Evolutionary conservation across 2,888 invertebrate genomes (phyloP).

Genomic region (Serrognathus titanus): DNA sequence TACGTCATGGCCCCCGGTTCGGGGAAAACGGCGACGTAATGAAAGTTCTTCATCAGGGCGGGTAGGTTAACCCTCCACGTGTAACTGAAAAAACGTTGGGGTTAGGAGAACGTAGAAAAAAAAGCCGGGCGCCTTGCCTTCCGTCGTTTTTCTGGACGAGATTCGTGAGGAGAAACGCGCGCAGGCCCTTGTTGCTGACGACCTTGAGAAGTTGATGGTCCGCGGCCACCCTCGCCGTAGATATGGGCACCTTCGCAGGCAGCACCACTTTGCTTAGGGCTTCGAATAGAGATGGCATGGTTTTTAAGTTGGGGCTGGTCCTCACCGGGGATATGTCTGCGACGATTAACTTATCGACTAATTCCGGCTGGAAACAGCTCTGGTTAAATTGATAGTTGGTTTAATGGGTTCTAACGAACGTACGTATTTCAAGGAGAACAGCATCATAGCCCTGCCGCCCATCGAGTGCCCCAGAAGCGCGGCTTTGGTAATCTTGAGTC

Average conservation of each 20-base stretch:
- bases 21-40: slow-evolving; percentile 66
- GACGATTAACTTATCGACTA: slow-evolving; percentile 65
- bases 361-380: slow-evolving; percentile 50
- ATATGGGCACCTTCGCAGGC: slow-evolving; percentile 60
- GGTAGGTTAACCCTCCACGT: slow-evolving; percentile 81
- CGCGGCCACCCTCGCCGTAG: slow-evolving; percentile 65
- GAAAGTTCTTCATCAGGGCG: slow-evolving; percentile 65
- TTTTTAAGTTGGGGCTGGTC: slow-evolving; percentile 58
- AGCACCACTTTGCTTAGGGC: slow-evolving; percentile 63
- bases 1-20: slow-evolving; percentile 37
- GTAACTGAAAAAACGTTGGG: slow-evolving; percentile 44
- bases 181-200: slow-evolving; percentile 58
- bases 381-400: neutral
- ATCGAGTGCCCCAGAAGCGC: slow-evolving; percentile 87
- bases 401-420: slow-evolving; percentile 22
- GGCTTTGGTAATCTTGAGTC: slow-evolving; percentile 61
- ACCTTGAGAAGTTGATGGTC: slow-evolving; percentile 60
- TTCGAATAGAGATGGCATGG: slow-evolving; percentile 63
- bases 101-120: neutral
- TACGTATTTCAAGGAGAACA: slow-evolving; percentile 71
- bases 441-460: slow-evolving; percentile 93
- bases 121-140: slow-evolving; percentile 44
- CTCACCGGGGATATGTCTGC: slow-evolving; percentile 70
- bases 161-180: slow-evolving; percentile 83
- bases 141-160: slow-evolving; percentile 54